Conservation (phyloP, 2,888 invertebrate genomes). For the Taphrorychus bicolor region DNA sequence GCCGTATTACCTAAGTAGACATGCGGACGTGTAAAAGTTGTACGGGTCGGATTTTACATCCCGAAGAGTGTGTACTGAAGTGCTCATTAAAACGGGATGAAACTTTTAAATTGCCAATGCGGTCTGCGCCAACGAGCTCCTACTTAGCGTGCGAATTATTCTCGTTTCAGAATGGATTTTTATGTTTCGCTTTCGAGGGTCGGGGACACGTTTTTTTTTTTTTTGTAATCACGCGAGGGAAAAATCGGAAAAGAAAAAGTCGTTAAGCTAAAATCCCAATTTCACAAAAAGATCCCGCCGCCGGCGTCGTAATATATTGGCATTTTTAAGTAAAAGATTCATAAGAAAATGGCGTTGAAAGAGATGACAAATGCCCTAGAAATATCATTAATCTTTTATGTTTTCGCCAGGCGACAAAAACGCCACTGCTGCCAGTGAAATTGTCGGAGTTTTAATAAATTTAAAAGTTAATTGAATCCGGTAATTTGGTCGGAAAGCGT, state of each 20-base stretch:
- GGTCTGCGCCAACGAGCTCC: slow-evolving; percentile 13
- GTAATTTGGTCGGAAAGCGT: too few relatives aligned
- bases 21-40: slow-evolving; percentile 29
- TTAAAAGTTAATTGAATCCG: slow-evolving; percentile 38
- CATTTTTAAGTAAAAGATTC: slow-evolving; percentile 38
- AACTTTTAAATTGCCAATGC: slow-evolving; percentile 27
- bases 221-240: slow-evolving; percentile 1
- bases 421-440: slow-evolving; percentile 29
- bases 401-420: slow-evolving; percentile 38
- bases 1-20: slow-evolving; percentile 20
- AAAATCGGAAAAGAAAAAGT: slow-evolving; percentile 11
- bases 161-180: not conserved
- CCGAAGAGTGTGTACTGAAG: slow-evolving; percentile 25
- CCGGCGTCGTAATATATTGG: slow-evolving; percentile 16
- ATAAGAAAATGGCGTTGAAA: slow-evolving; percentile 33
- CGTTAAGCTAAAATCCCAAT: slow-evolving; percentile 34
- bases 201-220: not conserved
- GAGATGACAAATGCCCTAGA: slow-evolving; percentile 38
- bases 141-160: slow-evolving; percentile 1
- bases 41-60: slow-evolving; percentile 16
- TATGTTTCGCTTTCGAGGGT: not conserved
- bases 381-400: slow-evolving; percentile 41
- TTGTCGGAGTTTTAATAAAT: slow-evolving; percentile 28
- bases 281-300: slow-evolving; percentile 26
- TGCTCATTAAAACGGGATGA: slow-evolving; percentile 36